phyloP scores from a whole-genome alignment of 23 tunicate genomes.

The Oikopleura albicans region DNA sequence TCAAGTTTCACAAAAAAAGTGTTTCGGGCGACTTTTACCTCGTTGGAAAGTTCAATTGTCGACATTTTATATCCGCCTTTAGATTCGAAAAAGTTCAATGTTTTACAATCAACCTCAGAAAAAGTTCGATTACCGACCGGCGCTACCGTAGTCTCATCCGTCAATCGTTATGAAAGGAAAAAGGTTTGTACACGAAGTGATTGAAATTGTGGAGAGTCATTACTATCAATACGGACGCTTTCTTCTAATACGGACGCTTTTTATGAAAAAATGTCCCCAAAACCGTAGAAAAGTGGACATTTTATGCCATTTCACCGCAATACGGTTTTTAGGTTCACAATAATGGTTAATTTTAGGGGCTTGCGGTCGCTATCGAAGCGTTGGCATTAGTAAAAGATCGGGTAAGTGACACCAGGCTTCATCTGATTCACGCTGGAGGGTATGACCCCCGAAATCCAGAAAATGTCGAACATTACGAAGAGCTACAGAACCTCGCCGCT shows the following conservation, averaged over 20 bases:
- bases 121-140: no score
- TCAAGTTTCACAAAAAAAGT: conserved; percentile 19
- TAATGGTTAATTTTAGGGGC: no score
- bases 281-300: no score
- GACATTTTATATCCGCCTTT: conserved; percentile 62
- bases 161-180: conserved; percentile 81
- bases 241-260: no score
- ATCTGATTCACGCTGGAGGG: conserved; percentile 73
- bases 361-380: conserved; percentile 47
- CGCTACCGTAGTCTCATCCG: conserved; percentile 31
- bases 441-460: conserved; percentile 51
- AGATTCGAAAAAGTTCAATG: no score
- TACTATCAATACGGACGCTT: no score
- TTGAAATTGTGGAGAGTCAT: no score
- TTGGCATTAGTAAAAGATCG: conserved; percentile 19
- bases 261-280: no score
- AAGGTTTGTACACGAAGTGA: no score
- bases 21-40: conserved; percentile 39
- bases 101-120: no score
- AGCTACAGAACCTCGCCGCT: conserved; percentile 35
- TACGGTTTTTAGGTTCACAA: no score
- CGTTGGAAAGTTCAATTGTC: conserved; percentile 26
- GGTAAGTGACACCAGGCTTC: conserved; percentile 16
- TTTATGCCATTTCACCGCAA: no score
- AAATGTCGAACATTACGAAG: conserved; percentile 44